phyloP scores from a whole-genome alignment of 2,113 vertebrate genomes.

The Aptenodytes patagonicus region DNA sequence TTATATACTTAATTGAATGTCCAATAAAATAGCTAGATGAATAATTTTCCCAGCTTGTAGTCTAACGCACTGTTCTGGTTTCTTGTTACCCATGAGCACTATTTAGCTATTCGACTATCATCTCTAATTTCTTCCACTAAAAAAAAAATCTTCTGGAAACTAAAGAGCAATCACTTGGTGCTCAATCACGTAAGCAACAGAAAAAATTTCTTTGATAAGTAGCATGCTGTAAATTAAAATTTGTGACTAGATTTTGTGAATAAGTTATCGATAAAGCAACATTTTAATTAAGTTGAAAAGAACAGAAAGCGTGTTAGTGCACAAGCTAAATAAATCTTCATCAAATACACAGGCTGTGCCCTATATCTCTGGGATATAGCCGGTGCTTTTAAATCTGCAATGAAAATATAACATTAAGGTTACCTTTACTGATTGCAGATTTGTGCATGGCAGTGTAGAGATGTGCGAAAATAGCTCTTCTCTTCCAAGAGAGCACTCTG shows the following conservation, averaged over 20 bases:
- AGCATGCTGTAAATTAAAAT: neutral
- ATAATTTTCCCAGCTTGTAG: neutral
- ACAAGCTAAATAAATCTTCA: neutral
- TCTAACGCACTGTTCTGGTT: neutral
- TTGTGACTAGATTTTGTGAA: neutral
- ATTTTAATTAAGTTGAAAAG: neutral
- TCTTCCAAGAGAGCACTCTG: neutral
- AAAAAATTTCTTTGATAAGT: neutral
- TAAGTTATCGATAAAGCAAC: neutral
- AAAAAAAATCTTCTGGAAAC: neutral
- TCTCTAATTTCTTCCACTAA: neutral
- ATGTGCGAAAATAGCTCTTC: neutral
- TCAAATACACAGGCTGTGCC: neutral
- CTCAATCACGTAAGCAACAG: neutral
- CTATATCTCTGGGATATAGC: neutral
- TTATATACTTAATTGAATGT: neutral
- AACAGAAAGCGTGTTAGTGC: neutral
- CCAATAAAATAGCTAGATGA: neutral
- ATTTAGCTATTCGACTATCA: neutral
- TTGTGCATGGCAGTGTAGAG: neutral
- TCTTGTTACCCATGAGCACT: neutral
- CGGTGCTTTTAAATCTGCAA: neutral
- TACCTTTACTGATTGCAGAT: neutral
- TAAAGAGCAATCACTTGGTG: neutral
- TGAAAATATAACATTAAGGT: neutral